These are phyloP conservation scores for Zelleria hepariella DNA, from an alignment of 2,888 invertebrate genomes.

Conservation along the genomic window DNA sequence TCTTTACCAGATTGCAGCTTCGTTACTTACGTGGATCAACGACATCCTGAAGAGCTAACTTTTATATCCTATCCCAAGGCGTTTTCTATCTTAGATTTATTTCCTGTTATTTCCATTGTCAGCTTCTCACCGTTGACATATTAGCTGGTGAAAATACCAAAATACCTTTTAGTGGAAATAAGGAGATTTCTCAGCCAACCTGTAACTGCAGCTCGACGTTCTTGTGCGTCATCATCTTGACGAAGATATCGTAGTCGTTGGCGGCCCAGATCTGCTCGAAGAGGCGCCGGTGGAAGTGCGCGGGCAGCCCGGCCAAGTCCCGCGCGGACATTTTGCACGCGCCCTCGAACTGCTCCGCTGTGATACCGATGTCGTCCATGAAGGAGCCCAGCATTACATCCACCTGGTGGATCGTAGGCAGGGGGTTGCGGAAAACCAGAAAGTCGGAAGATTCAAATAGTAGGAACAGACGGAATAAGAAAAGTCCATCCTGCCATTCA, in stretches of 20 bases:
- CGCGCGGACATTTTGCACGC: conserved; percentile 76
- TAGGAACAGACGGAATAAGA: too few species aligned
- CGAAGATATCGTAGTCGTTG: conserved; percentile 91
- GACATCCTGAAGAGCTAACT: too few species aligned
- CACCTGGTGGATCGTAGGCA: conserved; percentile 71
- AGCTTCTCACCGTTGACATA: too few species aligned
- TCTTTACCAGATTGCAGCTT: too few species aligned
- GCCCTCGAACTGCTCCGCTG: conserved; percentile 87
- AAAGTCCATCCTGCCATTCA: too few species aligned
- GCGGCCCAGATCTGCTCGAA: conserved; percentile 91
- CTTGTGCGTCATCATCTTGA: conserved; percentile 92
- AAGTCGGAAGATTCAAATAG: too few species aligned
- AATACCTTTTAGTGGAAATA: neutral
- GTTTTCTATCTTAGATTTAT: too few species aligned
- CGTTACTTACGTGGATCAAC: too few species aligned
- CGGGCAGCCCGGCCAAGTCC: conserved; percentile 62
- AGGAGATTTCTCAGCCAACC: conserved; percentile 24
- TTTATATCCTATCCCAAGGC: too few species aligned
- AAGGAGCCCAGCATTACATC: conserved; percentile 91
- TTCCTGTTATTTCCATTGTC: too few species aligned
- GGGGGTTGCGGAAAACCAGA: too few species aligned
- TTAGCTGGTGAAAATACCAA: conserved; percentile 5
- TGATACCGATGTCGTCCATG: conserved; percentile 93
- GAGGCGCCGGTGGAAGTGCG: conserved; percentile 73
- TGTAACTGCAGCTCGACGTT: conserved; percentile 90